These are phyloP conservation scores for Dunckerocampus dactyliophorus DNA, from an alignment of 2,113 vertebrate genomes.

Conservation along the genomic window DNA sequence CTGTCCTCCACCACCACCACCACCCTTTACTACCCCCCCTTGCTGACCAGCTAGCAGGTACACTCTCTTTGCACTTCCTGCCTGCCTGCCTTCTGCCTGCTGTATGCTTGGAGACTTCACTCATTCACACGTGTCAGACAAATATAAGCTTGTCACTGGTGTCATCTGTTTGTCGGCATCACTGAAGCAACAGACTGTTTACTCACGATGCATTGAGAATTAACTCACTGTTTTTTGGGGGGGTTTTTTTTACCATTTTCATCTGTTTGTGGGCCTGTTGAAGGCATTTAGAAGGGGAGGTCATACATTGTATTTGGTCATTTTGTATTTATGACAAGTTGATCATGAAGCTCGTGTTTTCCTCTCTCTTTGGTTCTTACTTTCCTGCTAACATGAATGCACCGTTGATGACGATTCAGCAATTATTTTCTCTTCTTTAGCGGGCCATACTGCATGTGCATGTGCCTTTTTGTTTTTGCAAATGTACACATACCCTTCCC, in stretches of 20 bases:
- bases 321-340: background rate
- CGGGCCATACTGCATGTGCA: background rate
- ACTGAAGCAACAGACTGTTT: conserved; percentile 15
- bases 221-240: too few species aligned
- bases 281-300: background rate
- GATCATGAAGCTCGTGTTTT: background rate
- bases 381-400: conserved; percentile 1
- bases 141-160: background rate
- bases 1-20: conserved; percentile 69
- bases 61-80: conserved; percentile 87
- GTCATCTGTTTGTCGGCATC: background rate
- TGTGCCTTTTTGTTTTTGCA: background rate
- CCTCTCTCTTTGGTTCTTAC: background rate
- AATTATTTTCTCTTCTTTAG: background rate
- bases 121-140: conserved; percentile 6
- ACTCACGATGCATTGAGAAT: background rate
- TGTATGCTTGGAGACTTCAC: conserved; percentile 24
- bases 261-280: background rate
- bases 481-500: too few species aligned
- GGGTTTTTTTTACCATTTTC: background rate
- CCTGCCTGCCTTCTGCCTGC: conserved; percentile 41
- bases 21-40: conserved; percentile 99
- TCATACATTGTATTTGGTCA: background rate
- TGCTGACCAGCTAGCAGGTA: conserved; percentile 99
- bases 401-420: too few species aligned